Percentiles rank a stretch among this genome's conserved stretches.
phyloP scores from a whole-genome alignment of 2,797 vertebrate genomes.

The Xenopus petersii region DNA sequence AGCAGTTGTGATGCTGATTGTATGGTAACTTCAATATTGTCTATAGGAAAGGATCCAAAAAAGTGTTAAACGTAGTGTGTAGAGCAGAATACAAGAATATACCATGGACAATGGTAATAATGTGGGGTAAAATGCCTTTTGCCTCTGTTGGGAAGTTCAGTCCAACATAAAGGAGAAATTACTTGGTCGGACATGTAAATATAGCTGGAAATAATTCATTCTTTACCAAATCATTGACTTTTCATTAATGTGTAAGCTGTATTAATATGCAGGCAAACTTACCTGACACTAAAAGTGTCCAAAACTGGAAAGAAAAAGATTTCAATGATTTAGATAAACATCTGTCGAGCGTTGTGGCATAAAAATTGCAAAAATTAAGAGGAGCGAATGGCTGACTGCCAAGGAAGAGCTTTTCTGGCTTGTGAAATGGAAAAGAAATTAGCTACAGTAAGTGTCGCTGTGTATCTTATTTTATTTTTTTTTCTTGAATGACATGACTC shows the following conservation, averaged over 20 bases:
- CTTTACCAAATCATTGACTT: no score
- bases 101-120: no score
- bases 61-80: no score
- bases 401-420: constrained; percentile 32
- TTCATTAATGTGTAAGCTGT: constrained; percentile 60
- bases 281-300: constrained; percentile 62
- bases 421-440: constrained; percentile 20
- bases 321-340: constrained; percentile 70
- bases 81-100: no score
- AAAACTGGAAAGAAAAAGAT: constrained; percentile 59
- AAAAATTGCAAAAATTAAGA: constrained; percentile 55
- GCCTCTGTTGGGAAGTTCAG: no score
- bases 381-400: constrained; percentile 51
- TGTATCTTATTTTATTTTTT: constrained; percentile 1
- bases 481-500: constrained; percentile 14
- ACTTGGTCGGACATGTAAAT: no score
- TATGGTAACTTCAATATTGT: no score
- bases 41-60: no score
- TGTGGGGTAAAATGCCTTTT: no score
- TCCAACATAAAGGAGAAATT: no score
- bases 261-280: constrained; percentile 55
- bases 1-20: no score
- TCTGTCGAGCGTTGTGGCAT: constrained; percentile 56
- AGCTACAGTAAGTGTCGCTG: constrained; percentile 9
- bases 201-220: no score